Conservation (phyloP, 1,140 invertebrate species). For the Eufriesea mexicana region DNA sequence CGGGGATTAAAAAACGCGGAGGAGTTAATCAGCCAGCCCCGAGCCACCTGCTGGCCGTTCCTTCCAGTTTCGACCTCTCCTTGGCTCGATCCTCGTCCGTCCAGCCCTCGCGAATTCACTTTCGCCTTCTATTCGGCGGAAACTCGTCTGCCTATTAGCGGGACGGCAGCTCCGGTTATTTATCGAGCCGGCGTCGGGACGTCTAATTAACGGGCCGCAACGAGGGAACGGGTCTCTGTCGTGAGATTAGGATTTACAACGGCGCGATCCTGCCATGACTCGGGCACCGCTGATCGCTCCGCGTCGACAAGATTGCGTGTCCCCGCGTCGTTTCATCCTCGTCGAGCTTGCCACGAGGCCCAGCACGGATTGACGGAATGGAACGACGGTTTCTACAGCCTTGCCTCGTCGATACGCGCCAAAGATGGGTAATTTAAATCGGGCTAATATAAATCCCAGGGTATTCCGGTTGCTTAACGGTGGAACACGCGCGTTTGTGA, state of each 20-base stretch:
- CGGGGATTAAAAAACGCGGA: conserved; percentile 63
- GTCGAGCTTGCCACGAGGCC: neutral
- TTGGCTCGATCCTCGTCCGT: neutral
- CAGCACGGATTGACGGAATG: neutral
- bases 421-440: too few relatives aligned
- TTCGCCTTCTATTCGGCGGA: neutral
- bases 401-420: too few relatives aligned
- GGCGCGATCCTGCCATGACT: conserved; percentile 33
- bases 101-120: conserved; percentile 35
- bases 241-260: conserved; percentile 64
- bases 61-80: neutral
- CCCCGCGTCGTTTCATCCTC: conserved; percentile 11
- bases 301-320: conserved; percentile 21
- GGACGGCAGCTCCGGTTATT: conserved; percentile 47
- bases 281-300: neutral
- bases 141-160: conserved; percentile 49
- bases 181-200: conserved; percentile 49
- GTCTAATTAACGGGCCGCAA: conserved; percentile 60
- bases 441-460: too few relatives aligned
- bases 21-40: conserved; percentile 62
- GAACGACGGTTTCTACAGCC: neutral
- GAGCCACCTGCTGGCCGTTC: conserved; percentile 1
- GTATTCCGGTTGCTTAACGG: too few relatives aligned
- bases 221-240: conserved; percentile 35
- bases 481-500: too few relatives aligned